Percentiles rank a stretch among this genome's conserved stretches.
These are phyloP conservation scores for Heliconius eleuchia DNA, from an alignment of 1,140 invertebrate genomes.

Conservation along the genomic window DNA sequence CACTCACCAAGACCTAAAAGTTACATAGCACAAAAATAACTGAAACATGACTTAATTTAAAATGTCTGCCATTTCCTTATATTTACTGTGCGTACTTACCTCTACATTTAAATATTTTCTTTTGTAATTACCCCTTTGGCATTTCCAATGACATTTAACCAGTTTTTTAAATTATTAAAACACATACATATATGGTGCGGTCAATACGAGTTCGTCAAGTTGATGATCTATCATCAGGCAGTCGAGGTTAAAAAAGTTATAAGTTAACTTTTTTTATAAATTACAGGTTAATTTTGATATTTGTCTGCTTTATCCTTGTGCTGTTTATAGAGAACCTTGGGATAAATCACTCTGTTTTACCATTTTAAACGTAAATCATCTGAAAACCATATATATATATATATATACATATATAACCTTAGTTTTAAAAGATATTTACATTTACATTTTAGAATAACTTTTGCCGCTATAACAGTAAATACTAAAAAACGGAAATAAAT, in stretches of 20 bases:
- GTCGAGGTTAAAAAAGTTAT: constrained; percentile 5
- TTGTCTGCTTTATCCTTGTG: neutral
- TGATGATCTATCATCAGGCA: neutral
- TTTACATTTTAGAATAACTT: too few species aligned
- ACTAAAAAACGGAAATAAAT: too few species aligned
- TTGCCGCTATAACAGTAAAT: too few species aligned
- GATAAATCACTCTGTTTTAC: neutral
- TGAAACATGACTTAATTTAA: neutral
- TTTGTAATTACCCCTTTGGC: neutral
- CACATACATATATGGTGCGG: neutral
- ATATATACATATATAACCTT: too few species aligned
- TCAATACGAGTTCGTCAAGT: neutral
- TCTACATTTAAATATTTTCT: neutral
- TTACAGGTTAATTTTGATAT: neutral
- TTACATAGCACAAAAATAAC: neutral
- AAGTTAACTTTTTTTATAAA: neutral
- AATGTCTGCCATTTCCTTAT: neutral
- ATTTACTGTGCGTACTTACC: neutral
- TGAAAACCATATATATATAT: too few species aligned
- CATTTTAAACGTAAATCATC: too few species aligned
- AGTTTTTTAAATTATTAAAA: neutral
- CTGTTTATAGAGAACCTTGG: neutral
- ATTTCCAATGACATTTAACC: constrained; percentile 5
- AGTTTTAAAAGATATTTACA: too few species aligned
- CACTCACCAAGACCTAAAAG: neutral